phyloP scores from a whole-genome alignment of 1,140 invertebrate genomes.

The Kradibia gibbosae region DNA sequence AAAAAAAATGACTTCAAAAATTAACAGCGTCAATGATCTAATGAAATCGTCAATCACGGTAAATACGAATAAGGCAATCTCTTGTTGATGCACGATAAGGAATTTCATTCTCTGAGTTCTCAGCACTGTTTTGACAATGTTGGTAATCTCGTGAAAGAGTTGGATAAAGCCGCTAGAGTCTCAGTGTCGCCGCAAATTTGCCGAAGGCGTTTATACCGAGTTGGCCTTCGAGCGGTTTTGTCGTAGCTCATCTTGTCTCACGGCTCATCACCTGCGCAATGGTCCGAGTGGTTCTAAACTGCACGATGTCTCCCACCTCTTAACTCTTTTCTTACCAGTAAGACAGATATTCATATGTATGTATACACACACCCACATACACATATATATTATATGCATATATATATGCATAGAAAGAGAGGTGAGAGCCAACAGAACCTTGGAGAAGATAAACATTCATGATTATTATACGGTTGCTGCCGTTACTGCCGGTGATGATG shows the following conservation, averaged over 20 bases:
- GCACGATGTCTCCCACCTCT: neutral
- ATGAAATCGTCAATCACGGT: no score
- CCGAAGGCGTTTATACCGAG: neutral
- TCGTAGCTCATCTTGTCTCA: neutral
- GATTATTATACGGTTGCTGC: constrained; percentile 27
- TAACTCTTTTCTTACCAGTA: no score
- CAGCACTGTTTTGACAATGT: neutral
- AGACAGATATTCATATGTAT: no score
- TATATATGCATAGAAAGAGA: neutral
- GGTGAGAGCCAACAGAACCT: constrained; percentile 14
- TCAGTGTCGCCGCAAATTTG: neutral
- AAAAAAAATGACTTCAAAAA: neutral
- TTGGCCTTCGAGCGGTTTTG: neutral
- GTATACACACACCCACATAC: no score
- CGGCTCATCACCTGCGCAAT: constrained; percentile 19
- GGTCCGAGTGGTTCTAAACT: constrained; percentile 9
- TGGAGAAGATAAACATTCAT: constrained; percentile 23
- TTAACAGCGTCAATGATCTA: no score
- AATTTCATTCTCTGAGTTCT: neutral
- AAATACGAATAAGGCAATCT: no score
- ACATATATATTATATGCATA: no score
- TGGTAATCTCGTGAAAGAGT: neutral
- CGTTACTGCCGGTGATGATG: constrained; percentile 26
- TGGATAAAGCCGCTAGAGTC: neutral
- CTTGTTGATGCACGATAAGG: neutral